Conservation (phyloP, 2,797 vertebrate genomes). For the Sebastes baramenuke region DNA sequence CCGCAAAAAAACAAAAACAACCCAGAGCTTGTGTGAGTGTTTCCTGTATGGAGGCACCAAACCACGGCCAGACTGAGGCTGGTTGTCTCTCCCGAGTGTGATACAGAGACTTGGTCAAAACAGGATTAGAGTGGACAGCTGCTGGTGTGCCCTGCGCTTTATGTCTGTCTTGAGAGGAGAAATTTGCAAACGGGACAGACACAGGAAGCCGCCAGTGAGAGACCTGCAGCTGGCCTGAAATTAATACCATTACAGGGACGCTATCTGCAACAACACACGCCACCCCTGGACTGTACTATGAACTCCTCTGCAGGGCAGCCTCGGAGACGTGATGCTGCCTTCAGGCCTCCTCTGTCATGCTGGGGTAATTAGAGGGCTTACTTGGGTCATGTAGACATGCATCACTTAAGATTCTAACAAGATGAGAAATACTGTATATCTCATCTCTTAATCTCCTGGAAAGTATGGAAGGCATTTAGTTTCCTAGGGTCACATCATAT, state of each 20-base stretch:
- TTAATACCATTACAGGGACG: slow-evolving; percentile 65
- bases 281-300: slow-evolving; percentile 25
- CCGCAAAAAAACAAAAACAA: slow-evolving; percentile 48
- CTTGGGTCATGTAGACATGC: slow-evolving; percentile 47
- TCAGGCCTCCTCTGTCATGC: slow-evolving; percentile 50
- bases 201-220: slow-evolving; percentile 75
- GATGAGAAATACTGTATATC: slow-evolving; percentile 39
- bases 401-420: slow-evolving; percentile 60
- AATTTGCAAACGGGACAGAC: slow-evolving; percentile 76
- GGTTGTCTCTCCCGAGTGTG: slow-evolving; percentile 59
- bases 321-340: slow-evolving; percentile 25
- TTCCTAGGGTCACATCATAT: slow-evolving; percentile 5
- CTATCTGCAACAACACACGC: slow-evolving; percentile 45
- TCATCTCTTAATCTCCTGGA: slow-evolving; percentile 38
- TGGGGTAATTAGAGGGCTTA: slow-evolving; percentile 61
- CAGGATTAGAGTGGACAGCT: slow-evolving; percentile 82
- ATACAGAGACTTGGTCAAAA: slow-evolving; percentile 60
- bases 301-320: slow-evolving; percentile 26
- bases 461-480: slow-evolving; percentile 20
- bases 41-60: slow-evolving; percentile 54
- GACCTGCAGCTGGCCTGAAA: slow-evolving; percentile 76
- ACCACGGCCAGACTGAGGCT: slow-evolving; percentile 57
- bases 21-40: slow-evolving; percentile 12
- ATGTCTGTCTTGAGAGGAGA: slow-evolving; percentile 70
- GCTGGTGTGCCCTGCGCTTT: slow-evolving; percentile 73